A percentile compares a stretch with the other conserved stretches of the same genome.
These are phyloP conservation scores for Hipparchia semele DNA, from an alignment of 2,888 invertebrate species.

Conservation along the genomic window DNA sequence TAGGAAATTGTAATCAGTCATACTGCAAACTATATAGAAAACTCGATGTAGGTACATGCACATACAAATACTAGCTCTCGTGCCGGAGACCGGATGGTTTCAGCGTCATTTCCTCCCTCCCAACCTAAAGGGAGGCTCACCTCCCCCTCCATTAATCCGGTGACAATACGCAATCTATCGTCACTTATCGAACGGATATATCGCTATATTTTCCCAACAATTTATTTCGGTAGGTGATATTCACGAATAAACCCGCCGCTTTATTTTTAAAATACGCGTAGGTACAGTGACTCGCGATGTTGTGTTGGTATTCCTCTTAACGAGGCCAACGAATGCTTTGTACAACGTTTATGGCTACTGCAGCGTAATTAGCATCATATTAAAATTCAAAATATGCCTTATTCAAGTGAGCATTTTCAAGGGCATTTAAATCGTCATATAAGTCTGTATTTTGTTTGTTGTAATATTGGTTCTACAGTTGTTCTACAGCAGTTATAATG, in stretches of 20 bases:
- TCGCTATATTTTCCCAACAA: constrained; percentile 56
- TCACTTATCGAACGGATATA: constrained; percentile 49
- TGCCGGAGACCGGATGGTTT: not conserved
- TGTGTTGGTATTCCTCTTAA: constrained; percentile 51
- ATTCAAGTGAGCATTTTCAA: not conserved
- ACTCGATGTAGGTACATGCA: not conserved
- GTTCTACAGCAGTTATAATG: not conserved
- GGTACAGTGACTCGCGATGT: constrained; percentile 45
- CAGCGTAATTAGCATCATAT: constrained; percentile 9
- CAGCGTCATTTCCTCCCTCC: constrained; percentile 9
- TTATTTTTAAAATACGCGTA: constrained; percentile 66
- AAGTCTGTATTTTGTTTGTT: not conserved
- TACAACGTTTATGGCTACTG: constrained; percentile 51
- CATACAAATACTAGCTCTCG: not conserved
- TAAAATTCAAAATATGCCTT: constrained; percentile 5
- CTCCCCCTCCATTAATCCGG: not conserved
- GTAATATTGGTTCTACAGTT: not conserved
- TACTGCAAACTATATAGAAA: not conserved
- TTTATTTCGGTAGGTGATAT: constrained; percentile 52
- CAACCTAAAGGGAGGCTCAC: not conserved
- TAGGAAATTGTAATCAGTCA: not conserved
- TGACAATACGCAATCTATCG: constrained; percentile 11
- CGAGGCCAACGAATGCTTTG: constrained; percentile 57
- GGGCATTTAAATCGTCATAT: not conserved
- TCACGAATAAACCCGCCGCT: constrained; percentile 41